These are phyloP conservation scores for Empidonax traillii DNA, from an alignment of 2,113 vertebrate species.

Conservation along the genomic window DNA sequence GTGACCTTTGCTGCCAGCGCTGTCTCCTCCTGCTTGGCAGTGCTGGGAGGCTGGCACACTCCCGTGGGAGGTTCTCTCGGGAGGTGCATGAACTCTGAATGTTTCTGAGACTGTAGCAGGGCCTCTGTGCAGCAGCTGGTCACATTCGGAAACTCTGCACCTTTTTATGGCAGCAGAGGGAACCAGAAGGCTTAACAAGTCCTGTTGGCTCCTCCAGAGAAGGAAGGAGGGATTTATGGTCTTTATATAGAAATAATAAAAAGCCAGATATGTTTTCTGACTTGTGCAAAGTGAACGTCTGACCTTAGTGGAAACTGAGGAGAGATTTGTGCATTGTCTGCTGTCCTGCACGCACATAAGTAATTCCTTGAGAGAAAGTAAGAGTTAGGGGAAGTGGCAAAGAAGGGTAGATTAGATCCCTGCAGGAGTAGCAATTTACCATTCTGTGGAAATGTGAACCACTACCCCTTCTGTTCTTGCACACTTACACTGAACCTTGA, in stretches of 20 bases:
- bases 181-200: slow-evolving; percentile 29
- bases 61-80: rapidly evolving
- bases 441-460: not conserved
- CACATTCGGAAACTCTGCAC: not conserved
- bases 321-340: not conserved
- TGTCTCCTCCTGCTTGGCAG: rapidly evolving
- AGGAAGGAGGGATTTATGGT: slow-evolving; percentile 21
- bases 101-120: not conserved
- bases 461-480: not conserved
- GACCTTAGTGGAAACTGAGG: not conserved
- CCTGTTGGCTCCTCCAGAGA: not conserved
- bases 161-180: slow-evolving; percentile 43
- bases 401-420: not conserved
- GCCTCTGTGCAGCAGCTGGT: slow-evolving; percentile 26
- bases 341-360: not conserved
- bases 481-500: not conserved
- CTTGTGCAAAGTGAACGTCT: not conserved
- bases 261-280: not conserved
- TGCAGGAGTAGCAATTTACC: not conserved
- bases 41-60: rapidly evolving
- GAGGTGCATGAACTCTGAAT: not conserved
- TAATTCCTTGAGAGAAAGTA: not conserved
- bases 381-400: not conserved
- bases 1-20: not conserved
- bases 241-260: slow-evolving; percentile 9